Percentiles rank a stretch among this genome's conserved stretches.
These are phyloP conservation scores for Anthoscopus minutus DNA, from an alignment of 2,113 vertebrate species.

Conservation along the genomic window DNA sequence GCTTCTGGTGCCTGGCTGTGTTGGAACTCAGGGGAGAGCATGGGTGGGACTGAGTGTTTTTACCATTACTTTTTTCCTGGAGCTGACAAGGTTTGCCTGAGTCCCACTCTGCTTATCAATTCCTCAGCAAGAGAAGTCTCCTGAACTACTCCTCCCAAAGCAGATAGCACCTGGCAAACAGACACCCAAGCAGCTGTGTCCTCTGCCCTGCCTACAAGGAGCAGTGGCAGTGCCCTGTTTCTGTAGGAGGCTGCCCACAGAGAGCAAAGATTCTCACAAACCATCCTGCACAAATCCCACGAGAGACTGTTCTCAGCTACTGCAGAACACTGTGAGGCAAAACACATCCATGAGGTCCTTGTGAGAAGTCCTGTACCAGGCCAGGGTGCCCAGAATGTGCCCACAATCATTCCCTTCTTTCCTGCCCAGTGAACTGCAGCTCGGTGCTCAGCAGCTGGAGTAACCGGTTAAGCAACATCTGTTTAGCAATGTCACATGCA, in stretches of 20 bases:
- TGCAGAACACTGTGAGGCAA: not conserved
- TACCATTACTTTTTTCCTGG: fast-evolving
- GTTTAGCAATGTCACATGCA: not conserved
- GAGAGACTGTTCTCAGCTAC: fast-evolving
- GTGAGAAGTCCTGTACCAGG: not conserved
- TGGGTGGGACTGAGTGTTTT: not conserved
- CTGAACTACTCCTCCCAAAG: not conserved
- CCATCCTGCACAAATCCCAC: fast-evolving
- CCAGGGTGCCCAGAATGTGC: not conserved
- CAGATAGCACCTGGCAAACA: not conserved
- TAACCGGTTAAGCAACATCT: not conserved
- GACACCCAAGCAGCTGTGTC: not conserved
- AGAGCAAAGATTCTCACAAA: not conserved
- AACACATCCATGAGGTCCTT: fast-evolving
- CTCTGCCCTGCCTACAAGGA: not conserved
- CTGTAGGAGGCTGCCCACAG: not conserved
- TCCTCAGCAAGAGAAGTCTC: not conserved
- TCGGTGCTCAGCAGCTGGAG: not conserved
- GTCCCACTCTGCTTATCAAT: not conserved
- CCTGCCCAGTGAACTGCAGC: not conserved
- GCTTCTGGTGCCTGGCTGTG: not conserved
- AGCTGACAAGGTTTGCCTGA: not conserved
- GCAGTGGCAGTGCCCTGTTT: not conserved
- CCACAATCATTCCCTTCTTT: not conserved
- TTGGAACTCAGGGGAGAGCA: not conserved